A percentile compares a stretch with the other conserved stretches of the same genome.
Conservation (phyloP, 2,888 invertebrate species). For the Mylabris sibirica region DNA sequence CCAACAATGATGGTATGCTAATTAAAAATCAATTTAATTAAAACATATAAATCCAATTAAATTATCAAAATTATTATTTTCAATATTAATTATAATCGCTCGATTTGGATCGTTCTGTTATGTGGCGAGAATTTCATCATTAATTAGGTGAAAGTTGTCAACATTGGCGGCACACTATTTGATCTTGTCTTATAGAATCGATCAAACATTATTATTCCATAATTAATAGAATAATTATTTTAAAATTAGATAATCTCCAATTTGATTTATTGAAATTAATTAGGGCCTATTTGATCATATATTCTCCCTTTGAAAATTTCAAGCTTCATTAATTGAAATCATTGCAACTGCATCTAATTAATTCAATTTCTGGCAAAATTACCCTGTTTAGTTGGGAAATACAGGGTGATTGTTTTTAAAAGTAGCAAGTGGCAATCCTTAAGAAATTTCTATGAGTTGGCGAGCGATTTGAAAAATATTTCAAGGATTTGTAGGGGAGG, state of each 20-base stretch:
- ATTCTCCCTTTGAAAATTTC: too few species aligned
- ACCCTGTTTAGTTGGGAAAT: neutral
- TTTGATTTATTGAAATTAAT: neutral
- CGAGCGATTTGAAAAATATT: too few species aligned
- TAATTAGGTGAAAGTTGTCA: slow-evolving; percentile 8
- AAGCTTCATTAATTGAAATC: neutral
- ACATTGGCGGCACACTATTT: neutral
- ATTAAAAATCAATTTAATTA: neutral
- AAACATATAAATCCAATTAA: neutral
- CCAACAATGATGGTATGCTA: slow-evolving; percentile 35
- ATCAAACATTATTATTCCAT: neutral
- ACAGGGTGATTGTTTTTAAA: too few species aligned
- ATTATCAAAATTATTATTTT: neutral
- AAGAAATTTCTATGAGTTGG: too few species aligned
- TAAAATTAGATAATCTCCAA: neutral
- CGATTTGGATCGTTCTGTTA: neutral
- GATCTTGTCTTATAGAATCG: neutral
- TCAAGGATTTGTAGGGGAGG: too few species aligned
- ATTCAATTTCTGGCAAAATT: neutral
- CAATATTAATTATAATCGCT: neutral
- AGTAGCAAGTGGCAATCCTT: too few species aligned
- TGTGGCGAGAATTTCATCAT: neutral
- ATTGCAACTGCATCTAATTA: neutral
- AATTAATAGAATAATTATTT: neutral
- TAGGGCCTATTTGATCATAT: neutral